Evolutionary conservation across 2,888 invertebrate genomes (phyloP), one percentile per base, ranked within the genome.

Genomic region (Acrobasis suavella): DNA sequence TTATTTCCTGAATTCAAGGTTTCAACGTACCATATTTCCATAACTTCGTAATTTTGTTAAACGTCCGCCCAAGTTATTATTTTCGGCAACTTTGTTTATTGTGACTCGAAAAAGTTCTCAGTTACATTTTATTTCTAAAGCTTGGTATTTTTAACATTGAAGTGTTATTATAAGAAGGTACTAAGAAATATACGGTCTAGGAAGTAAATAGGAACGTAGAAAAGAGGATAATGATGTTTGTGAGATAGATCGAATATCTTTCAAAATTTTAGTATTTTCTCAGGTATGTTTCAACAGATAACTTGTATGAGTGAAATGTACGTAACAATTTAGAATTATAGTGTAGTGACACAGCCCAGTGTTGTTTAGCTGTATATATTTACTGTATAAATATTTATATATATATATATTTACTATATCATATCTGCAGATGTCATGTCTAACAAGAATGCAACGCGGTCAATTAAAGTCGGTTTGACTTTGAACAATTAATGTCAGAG

Each of bases 391-490:
- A 42, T 1, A 42, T 14, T 12, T 42, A 42, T n/a, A n/a, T n/a
- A n/a, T n/a, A n/a, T n/a, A n/a, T n/a, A n/a, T n/a, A n/a, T n/a
- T 42, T 42, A 14, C 3, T 3, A 7, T 46, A 3, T 46, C 12
- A 46, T 46, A 46, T n/a, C 46, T 46, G 46, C 46, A 46, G 46
- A 46, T 46, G 46, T 46, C 46, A 32, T 46, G 46, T 14, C 22
- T 39, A 42, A 49, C 14, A 8, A n/a, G 17, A 15, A 38, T 38
- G 63, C 66, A 64, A 66, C 64, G 15, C 56, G 62, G 68, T 64
- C 63, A 66, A 66, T 68, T 68, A 62, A 65, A 51, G 62, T 58
- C 37, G 60, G 32, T 49, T 65, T 50, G 39, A 55, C 64, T 66
- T 68, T 64, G 64, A 65, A 59, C 62, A 64, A 62, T 61, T 64